Evolutionary conservation across 1,140 invertebrate species (phyloP).

Genomic region (Drosophila arizonae): DNA sequence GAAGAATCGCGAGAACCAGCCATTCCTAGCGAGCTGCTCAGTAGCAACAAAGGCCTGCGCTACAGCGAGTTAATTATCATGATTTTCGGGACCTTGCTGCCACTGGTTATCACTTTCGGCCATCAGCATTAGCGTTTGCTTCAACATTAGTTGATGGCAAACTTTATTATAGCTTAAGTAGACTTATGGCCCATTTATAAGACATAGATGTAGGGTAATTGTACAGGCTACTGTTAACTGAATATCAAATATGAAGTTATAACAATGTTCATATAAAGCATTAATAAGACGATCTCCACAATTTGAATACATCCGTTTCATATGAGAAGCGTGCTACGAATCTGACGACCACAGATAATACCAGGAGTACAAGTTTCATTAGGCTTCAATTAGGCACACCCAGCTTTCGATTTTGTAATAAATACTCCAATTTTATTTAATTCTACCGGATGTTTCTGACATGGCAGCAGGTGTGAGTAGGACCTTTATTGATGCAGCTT

Average conservation of each 20-base stretch:
- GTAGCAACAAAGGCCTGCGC: constrained; percentile 85
- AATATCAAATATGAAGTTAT: neutral
- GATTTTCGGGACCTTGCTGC: constrained; percentile 85
- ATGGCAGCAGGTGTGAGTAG: no score
- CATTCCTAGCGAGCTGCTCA: constrained; percentile 16
- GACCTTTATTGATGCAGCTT: no score
- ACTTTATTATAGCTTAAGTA: neutral
- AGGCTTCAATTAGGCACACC: no score
- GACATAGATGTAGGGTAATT: neutral
- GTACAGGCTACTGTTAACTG: neutral
- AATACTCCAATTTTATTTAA: no score
- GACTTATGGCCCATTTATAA: neutral
- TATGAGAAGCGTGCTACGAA: no score
- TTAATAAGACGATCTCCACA: no score
- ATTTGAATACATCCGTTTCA: no score
- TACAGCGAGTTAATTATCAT: constrained; percentile 92
- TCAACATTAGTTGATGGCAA: neutral
- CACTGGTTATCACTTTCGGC: constrained; percentile 93
- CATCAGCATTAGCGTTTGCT: constrained; percentile 91
- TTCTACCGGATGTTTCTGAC: no score
- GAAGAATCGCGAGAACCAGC: constrained; percentile 49
- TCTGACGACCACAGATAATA: no score
- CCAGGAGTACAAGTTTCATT: no score
- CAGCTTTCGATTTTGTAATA: no score
- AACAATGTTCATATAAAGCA: no score